Base-by-base conservation (phyloP, 2,888 invertebrate species). In the Baccha elongata region DNA sequence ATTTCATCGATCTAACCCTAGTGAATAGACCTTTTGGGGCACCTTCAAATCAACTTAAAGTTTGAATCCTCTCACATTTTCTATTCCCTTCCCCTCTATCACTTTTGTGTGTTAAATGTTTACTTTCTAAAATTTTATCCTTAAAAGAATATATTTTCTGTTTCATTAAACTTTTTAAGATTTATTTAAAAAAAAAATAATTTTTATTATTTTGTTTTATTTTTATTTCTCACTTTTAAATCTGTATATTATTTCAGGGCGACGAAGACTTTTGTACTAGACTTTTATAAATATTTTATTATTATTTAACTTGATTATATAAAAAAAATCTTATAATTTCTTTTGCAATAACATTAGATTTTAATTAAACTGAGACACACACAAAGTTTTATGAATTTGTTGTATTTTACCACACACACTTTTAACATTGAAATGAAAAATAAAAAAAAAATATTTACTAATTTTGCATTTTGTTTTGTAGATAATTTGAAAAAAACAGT, bases 261-360 rank as follows among this genome's bases (percentile, higher is more conserved):
- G 93, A 91, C 92, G 92, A 91, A 92, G 92, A 90, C 92, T 92
- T 89, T 92, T 93, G 89, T 93, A 92, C 92, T 93, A 93, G 92
- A 92, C 90, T 90, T 86, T 83, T 83, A 83, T 83, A 83, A 83
- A 83, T 83, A 83, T 67, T 58, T 58, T 58, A 40, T 40, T 40
- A 23, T 80, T n/a, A 42, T 76, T 64, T 78, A 83, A 83, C 78
- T 78, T 83, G 83, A 78, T 42, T 83, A 58, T 64, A 48, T 37
- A 35, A 21, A 50, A 26, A 19, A 21, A 58, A 40, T 58, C 40
- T 78, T 64, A 68, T 64, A 83, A 68, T 72, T 62, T 67, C 68
- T 68, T 72, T 64, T 64, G 35, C 71, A 73, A 78, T 64, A 80
- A 80, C 78, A 67, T 71, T 58, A 73, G 62, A 58, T 44, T 60